Percentiles rank a stretch among this genome's conserved stretches.
Evolutionary conservation across 2,113 vertebrate genomes (phyloP).

Genomic region (Lamprologus callipterus): DNA sequence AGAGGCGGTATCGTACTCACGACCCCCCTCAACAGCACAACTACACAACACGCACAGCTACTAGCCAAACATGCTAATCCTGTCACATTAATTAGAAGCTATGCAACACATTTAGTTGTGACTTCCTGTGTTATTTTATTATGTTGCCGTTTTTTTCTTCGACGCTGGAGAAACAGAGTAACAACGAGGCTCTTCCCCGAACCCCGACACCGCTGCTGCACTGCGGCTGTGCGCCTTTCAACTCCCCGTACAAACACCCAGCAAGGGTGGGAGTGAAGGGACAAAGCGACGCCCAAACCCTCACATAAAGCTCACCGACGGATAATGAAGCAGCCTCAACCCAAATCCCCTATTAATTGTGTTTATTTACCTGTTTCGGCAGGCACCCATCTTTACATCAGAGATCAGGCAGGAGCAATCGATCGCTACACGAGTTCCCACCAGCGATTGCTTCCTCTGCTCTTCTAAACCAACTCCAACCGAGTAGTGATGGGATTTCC

Average conservation of each 20-base stretch:
- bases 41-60: background rate
- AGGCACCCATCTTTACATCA: conserved; percentile 68
- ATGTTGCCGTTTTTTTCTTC: background rate
- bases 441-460: background rate
- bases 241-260: background rate
- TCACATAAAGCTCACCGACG: background rate
- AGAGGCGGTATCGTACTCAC: background rate
- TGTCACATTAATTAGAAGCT: background rate
- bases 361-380: conserved; percentile 67
- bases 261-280: background rate
- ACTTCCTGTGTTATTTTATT: background rate
- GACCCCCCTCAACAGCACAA: background rate
- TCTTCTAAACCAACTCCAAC: background rate
- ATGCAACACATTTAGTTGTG: background rate
- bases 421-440: conserved; percentile 36
- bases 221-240: conserved; percentile 34
- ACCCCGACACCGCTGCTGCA: conserved; percentile 33
- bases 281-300: background rate
- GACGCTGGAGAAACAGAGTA: background rate
- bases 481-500: background rate
- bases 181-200: conserved; percentile 7
- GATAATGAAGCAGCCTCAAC: background rate
- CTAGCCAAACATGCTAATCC: background rate
- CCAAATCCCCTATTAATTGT: conserved; percentile 5
- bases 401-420: conserved; percentile 67